A percentile compares a stretch with the other conserved stretches of the same genome.
Evolutionary conservation across 2,113 vertebrate species (phyloP).

Genomic region (Lepus timidus): DNA sequence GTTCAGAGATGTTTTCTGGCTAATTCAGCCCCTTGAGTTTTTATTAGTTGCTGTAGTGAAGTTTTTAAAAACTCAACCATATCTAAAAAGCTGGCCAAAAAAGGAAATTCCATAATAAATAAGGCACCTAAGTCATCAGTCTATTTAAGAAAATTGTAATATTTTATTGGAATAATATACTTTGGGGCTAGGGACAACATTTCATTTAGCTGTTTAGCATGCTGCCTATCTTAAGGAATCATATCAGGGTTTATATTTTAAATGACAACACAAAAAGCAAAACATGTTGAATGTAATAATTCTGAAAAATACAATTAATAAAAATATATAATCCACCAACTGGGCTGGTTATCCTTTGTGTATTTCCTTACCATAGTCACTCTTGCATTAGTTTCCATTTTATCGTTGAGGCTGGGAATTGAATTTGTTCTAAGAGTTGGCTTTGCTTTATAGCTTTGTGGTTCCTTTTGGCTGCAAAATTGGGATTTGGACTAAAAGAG

Average conservation of each 20-base stretch:
- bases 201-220: constrained; percentile 73
- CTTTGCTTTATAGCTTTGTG: constrained; percentile 1
- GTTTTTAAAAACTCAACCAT: constrained; percentile 27
- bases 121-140: constrained; percentile 20
- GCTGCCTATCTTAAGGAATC: constrained; percentile 68
- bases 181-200: constrained; percentile 22
- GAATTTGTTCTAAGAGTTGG: background rate
- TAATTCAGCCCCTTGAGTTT: background rate
- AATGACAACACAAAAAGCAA: constrained; percentile 70
- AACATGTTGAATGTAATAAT: constrained; percentile 71
- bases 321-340: constrained; percentile 60
- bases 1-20: constrained; percentile 38
- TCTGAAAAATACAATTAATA: constrained; percentile 76
- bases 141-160: constrained; percentile 31
- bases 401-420: constrained; percentile 19
- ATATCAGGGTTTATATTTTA: constrained; percentile 68
- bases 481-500: background rate
- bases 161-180: constrained; percentile 57
- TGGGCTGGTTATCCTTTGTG: constrained; percentile 63
- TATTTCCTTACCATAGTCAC: background rate
- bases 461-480: background rate
- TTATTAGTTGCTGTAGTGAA: constrained; percentile 30
- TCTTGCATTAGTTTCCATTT: background rate
- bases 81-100: constrained; percentile 39
- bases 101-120: constrained; percentile 25